Base-by-base conservation (phyloP, 2,113 vertebrate species). In the Abramis brama region DNA sequence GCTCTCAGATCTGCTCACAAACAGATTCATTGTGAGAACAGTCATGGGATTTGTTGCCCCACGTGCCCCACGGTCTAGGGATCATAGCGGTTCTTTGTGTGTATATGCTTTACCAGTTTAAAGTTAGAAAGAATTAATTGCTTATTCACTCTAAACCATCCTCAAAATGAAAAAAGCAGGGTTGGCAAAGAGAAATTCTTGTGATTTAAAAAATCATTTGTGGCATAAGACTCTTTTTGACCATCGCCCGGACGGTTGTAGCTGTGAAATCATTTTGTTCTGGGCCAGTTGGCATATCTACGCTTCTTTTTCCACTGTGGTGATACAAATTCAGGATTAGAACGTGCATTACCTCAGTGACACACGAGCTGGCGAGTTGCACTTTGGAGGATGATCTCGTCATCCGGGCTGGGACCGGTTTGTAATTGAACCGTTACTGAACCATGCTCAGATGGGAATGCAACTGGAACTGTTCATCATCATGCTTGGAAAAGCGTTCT, bases 31-130 rank as follows among this genome's bases (percentile, higher is more conserved):
- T 57, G 75, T 33, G 75, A 12, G 27, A 33, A 33, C 0, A 39
- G 76, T 84, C 86, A 55, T 64, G 86, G 76, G 80, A 78, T 39
- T 50, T 25, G 36, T 15, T 27, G 21, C 33, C 33, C 33, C 33
- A 21, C 8, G 5, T 36, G 5, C 23, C 50, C 17, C 25, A 12
- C 15, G 19, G 66, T 57, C 47, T 43, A 5, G 33, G 23, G 11
- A 62, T 60, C 30, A 9, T 43, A 9, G 33, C 6, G 9, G 19
- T 78, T 57, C 15, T 30, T 76, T 78, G 50, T 6, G 25, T 57
- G 50, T 57, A 57, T 47, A 21, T 75, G 21, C 43, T 45, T 11
- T 6, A 23, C 6, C 19, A 21, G 50, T 59, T 33, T 7, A 57
- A 17, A 52, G 3, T 8, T 50, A 30, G n/a, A 27, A 13, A 39